Conservation (phyloP, 2,113 vertebrate genomes). For the Brachionichthys hirsutus region DNA sequence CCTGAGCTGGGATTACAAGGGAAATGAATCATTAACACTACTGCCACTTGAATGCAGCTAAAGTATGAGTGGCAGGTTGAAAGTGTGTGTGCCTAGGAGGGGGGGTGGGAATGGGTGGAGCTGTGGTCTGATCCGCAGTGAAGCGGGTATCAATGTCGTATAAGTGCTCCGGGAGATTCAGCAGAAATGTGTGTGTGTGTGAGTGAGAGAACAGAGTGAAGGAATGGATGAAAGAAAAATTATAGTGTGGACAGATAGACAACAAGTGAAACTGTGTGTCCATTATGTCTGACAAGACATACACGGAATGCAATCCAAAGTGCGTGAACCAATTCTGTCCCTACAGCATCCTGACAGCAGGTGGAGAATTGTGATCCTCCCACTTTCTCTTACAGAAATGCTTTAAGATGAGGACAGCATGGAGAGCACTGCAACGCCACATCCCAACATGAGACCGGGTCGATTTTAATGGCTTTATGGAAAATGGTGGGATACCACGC, state of each 20-base stretch:
- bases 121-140: conserved; percentile 55
- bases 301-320: conserved; percentile 32
- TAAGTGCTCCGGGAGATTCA: conserved; percentile 49
- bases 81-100: conserved; percentile 44
- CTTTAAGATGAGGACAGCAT: conserved; percentile 38
- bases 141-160: conserved; percentile 66
- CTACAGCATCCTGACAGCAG: conserved; percentile 40
- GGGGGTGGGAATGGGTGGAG: conserved; percentile 50
- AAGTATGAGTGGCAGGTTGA: conserved; percentile 75
- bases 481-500: conserved; percentile 68
- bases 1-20: conserved; percentile 74
- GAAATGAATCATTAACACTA: conserved; percentile 77
- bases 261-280: conserved; percentile 19
- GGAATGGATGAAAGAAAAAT: conserved; percentile 33
- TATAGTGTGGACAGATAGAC: conserved; percentile 25
- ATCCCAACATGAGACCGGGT: conserved; percentile 66
- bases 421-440: conserved; percentile 41
- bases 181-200: conserved; percentile 47
- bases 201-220: conserved; percentile 18
- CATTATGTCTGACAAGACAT: conserved; percentile 23
- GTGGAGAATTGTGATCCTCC: conserved; percentile 37
- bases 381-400: conserved; percentile 45
- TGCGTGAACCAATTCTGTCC: conserved; percentile 40
- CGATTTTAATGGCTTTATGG: conserved; percentile 76
- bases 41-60: conserved; percentile 73